phyloP scores from a whole-genome alignment of 2,113 vertebrate species.

The Hypocryptadius cinnamomeus region DNA sequence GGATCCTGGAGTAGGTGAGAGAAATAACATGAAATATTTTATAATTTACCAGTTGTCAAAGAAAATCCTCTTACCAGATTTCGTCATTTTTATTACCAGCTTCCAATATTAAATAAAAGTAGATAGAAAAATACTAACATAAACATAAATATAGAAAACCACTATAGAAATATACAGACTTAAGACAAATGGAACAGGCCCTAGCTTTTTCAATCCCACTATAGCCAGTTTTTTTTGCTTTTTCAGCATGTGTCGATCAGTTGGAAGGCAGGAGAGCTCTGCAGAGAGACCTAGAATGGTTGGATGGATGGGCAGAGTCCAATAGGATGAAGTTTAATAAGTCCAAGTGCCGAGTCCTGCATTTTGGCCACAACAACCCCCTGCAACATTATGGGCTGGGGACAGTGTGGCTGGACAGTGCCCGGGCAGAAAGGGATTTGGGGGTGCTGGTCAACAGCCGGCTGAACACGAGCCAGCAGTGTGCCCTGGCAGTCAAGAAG shows the following conservation, averaged over 20 bases:
- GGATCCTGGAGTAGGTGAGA: not conserved
- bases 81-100: not conserved
- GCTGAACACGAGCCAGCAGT: not conserved
- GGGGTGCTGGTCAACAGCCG: accelerated
- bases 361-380: not conserved
- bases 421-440: not conserved
- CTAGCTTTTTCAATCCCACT: not conserved
- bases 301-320: not conserved
- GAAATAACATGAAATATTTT: not conserved
- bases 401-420: accelerated
- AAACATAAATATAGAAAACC: not conserved
- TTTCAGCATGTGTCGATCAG: accelerated
- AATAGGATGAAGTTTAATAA: too few relatives aligned
- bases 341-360: accelerated
- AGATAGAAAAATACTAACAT: not conserved
- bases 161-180: not conserved
- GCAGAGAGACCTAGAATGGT: not conserved
- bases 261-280: not conserved
- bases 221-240: not conserved
- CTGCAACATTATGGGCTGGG: accelerated
- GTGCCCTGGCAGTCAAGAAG: not conserved
- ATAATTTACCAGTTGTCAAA: not conserved
- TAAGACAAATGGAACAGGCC: not conserved
- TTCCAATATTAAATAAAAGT: not conserved
- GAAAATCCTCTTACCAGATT: not conserved